A percentile compares a stretch with the other conserved stretches of the same genome.
These are phyloP conservation scores for Microplitis deprimator DNA, from an alignment of 2,888 invertebrate species.

Conservation along the genomic window DNA sequence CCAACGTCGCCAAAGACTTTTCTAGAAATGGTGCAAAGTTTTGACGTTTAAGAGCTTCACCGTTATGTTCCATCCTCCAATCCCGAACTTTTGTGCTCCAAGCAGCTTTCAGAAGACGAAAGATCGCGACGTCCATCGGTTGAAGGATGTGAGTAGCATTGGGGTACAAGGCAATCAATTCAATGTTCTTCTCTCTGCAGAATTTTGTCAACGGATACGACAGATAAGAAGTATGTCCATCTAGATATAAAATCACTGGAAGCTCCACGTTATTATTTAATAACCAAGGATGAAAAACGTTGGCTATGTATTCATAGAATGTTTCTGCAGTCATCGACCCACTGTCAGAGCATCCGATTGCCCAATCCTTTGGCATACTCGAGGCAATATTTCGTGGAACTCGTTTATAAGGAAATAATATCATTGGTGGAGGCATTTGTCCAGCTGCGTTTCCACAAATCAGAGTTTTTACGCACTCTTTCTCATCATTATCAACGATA, in stretches of 20 bases:
- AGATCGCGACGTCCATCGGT: neutral
- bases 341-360: neutral
- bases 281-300: slow-evolving; percentile 5
- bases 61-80: neutral
- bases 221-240: neutral
- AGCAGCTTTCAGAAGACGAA: slow-evolving; percentile 20
- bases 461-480: slow-evolving; percentile 2
- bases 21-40: neutral
- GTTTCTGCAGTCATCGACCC: neutral
- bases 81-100: neutral
- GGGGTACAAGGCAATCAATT: neutral
- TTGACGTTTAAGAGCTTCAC: neutral
- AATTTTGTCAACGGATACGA: neutral
- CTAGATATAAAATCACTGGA: slow-evolving; percentile 5
- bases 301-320: neutral
- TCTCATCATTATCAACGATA: slow-evolving; percentile 34
- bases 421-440: neutral
- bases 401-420: neutral
- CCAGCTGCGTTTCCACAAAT: neutral
- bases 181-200: neutral
- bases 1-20: neutral
- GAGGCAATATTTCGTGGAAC: neutral
- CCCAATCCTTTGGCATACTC: neutral
- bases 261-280: neutral
- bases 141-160: slow-evolving; percentile 3